These are phyloP conservation scores for Athalia rosae DNA, from an alignment of 2,888 invertebrate species.

Conservation along the genomic window DNA sequence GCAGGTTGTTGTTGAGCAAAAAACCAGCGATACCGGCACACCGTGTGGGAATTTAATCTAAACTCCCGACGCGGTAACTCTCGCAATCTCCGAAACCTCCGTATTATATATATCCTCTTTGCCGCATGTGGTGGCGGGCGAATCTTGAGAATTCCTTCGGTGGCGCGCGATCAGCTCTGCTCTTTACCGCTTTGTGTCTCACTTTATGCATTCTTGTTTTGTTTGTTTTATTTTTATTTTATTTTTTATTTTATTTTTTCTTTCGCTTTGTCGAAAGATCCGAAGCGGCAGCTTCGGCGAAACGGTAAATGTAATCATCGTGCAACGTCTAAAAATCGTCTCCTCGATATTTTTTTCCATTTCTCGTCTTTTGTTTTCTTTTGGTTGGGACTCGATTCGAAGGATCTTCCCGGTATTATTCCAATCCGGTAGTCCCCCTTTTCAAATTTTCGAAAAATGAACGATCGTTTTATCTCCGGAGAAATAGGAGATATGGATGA, in stretches of 20 bases:
- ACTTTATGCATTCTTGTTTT: neutral
- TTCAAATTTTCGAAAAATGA: neutral
- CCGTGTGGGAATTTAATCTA: conserved; percentile 32
- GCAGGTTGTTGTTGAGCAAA: neutral
- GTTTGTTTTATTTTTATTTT: neutral
- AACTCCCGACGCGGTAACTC: conserved; percentile 12
- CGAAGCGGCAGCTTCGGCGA: neutral
- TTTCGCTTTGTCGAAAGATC: neutral
- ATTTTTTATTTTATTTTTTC: neutral
- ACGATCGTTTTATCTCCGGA: neutral
- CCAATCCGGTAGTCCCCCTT: too few species aligned
- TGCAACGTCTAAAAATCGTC: too few species aligned
- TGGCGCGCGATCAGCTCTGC: too few species aligned
- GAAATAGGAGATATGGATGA: neutral
- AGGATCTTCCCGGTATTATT: too few species aligned
- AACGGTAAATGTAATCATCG: neutral
- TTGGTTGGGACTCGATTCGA: too few species aligned
- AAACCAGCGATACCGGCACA: conserved; percentile 6
- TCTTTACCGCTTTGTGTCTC: too few species aligned
- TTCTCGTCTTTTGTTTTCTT: too few species aligned
- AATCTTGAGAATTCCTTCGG: neutral
- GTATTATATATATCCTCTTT: conserved; percentile 10
- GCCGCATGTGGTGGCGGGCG: neutral
- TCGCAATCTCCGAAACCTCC: neutral
- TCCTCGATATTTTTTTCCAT: too few species aligned